Conservation (phyloP, 1,140 invertebrate species). For the Neodiprion pinetum region DNA sequence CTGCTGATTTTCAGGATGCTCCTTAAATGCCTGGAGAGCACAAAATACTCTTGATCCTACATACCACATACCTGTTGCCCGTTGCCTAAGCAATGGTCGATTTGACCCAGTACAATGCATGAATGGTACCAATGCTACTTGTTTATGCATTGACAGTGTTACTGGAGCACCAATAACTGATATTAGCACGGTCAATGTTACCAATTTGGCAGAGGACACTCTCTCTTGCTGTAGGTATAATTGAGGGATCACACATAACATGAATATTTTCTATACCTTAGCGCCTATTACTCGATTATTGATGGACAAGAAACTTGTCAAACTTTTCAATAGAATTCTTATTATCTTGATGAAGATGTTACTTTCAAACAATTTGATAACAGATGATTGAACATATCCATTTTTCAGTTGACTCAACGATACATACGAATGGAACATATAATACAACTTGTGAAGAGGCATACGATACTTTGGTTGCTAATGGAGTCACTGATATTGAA, state of each 20-base stretch:
- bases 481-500: slow-evolving; percentile 49
- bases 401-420: slow-evolving; percentile 41
- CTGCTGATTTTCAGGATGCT: slow-evolving; percentile 35
- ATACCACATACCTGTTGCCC: slow-evolving; percentile 30
- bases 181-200: slow-evolving; percentile 49
- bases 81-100: slow-evolving; percentile 63
- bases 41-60: slow-evolving; percentile 19
- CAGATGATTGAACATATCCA: slow-evolving; percentile 14
- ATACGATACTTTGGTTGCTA: slow-evolving; percentile 44
- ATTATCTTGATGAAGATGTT: too few species aligned
- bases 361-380: slow-evolving; percentile 14
- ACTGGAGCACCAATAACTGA: slow-evolving; percentile 53
- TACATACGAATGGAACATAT: slow-evolving; percentile 48
- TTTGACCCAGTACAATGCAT: slow-evolving; percentile 66
- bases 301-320: too few species aligned
- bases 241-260: neutral
- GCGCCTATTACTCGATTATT: too few species aligned
- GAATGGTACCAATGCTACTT: slow-evolving; percentile 47
- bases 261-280: too few species aligned
- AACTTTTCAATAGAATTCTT: neutral
- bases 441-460: slow-evolving; percentile 60
- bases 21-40: slow-evolving; percentile 32
- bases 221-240: slow-evolving; percentile 64
- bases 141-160: slow-evolving; percentile 62
- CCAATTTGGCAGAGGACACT: slow-evolving; percentile 47